Conservation (phyloP, 2,888 invertebrate species). For the Myathropa florea region DNA sequence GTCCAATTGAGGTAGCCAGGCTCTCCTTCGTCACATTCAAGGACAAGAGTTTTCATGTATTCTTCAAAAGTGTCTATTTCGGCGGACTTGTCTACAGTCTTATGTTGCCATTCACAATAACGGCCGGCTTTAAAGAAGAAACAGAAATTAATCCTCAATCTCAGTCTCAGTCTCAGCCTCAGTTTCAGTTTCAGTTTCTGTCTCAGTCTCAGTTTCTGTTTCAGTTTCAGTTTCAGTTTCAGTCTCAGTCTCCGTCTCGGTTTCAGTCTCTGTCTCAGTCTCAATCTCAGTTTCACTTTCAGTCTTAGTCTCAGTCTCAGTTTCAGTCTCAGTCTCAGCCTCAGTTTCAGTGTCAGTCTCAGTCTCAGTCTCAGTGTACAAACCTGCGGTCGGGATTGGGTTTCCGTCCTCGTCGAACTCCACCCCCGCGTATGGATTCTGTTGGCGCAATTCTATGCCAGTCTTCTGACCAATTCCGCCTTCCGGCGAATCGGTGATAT, state of each 20-base stretch:
- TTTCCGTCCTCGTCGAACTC: slow-evolving; percentile 88
- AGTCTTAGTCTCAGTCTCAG: not conserved
- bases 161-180: not conserved
- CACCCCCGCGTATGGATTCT: slow-evolving; percentile 91
- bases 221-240: not conserved
- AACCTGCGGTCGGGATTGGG: slow-evolving; percentile 90
- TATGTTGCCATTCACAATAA: slow-evolving; percentile 94
- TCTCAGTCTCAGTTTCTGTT: not conserved
- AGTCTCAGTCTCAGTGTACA: slow-evolving; percentile 47
- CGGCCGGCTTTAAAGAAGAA: slow-evolving; percentile 85
- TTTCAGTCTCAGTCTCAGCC: not conserved
- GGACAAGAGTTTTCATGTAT: slow-evolving; percentile 87
- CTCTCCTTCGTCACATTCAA: slow-evolving; percentile 89
- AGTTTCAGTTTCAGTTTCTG: not conserved
- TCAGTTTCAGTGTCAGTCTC: not conserved
- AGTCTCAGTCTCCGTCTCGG: not conserved
- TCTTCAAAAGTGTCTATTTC: slow-evolving; percentile 89
- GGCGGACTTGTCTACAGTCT: slow-evolving; percentile 87
- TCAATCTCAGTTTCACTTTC: not conserved
- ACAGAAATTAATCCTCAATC: not conserved
- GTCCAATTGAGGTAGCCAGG: slow-evolving; percentile 92
- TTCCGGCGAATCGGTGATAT: slow-evolving; percentile 92
- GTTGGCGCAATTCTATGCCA: slow-evolving; percentile 85
- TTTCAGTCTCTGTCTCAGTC: not conserved
- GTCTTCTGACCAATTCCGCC: slow-evolving; percentile 92